Percentiles rank a stretch among this genome's conserved stretches.
Evolutionary conservation across 2,113 vertebrate species (phyloP).

Genomic region (Oenanthe oenanthe): DNA sequence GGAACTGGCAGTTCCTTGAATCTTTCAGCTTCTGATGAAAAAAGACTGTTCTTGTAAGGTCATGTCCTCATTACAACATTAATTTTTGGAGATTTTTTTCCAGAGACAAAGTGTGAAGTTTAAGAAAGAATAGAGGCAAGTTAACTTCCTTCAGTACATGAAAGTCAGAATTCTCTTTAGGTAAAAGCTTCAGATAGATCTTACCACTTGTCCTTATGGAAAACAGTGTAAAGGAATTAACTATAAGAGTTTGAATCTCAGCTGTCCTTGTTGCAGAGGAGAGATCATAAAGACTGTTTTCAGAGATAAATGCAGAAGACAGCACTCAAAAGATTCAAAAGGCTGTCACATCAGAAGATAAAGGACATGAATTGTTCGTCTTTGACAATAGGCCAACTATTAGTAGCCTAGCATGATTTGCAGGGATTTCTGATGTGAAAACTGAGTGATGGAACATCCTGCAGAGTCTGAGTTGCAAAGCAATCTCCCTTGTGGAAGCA

Average conservation of each 20-base stretch:
- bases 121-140: conserved; percentile 22
- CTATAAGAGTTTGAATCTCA: conserved; percentile 13
- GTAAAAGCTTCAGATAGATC: conserved; percentile 5
- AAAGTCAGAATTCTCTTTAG: conserved; percentile 36
- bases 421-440: conserved; percentile 35
- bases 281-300: conserved; percentile 49
- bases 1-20: not conserved
- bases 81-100: conserved; percentile 51
- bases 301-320: conserved; percentile 51
- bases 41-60: conserved; percentile 18
- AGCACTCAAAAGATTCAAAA: conserved; percentile 43
- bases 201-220: conserved; percentile 5
- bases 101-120: conserved; percentile 4
- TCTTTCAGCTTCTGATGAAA: conserved; percentile 13
- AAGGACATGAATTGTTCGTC: conserved; percentile 27
- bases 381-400: conserved; percentile 46
- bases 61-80: not conserved
- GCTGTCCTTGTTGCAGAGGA: conserved; percentile 1
- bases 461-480: conserved; percentile 15
- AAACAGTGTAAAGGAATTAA: conserved; percentile 37
- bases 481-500: not conserved
- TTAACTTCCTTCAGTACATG: conserved; percentile 35
- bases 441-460: not conserved
- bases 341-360: conserved; percentile 43
- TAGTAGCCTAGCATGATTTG: conserved; percentile 27